Evolutionary conservation across 92 coral and sea anemone species (phyloP).

Genomic region (Virgularia gustaviana): DNA sequence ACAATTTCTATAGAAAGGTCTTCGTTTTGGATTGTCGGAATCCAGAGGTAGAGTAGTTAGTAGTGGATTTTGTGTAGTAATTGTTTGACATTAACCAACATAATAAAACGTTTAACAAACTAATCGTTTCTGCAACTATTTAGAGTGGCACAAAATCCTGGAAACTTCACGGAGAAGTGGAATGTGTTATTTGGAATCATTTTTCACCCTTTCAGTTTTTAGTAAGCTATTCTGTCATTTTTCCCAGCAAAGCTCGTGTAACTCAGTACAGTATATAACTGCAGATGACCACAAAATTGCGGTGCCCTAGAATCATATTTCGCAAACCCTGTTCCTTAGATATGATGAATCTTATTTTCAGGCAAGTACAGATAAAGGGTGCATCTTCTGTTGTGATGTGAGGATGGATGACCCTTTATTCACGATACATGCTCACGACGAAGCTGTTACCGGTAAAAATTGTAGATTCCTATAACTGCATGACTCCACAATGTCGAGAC

Average conservation of each 20-base stretch:
- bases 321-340: not conserved
- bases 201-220: constrained; percentile 88
- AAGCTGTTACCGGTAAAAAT: constrained; percentile 73
- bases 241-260: not conserved
- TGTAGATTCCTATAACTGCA: no score
- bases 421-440: constrained; percentile 81
- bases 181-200: constrained; percentile 87
- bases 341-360: no score
- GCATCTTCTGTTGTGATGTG: constrained; percentile 86
- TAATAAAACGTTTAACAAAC: no score
- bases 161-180: constrained; percentile 91
- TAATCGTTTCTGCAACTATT: constrained; percentile 4
- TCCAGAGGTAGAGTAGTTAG: constrained; percentile 68
- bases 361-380: constrained; percentile 91
- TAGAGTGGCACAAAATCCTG: constrained; percentile 80
- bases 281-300: not conserved
- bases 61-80: no score
- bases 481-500: no score
- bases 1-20: constrained; percentile 59
- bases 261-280: no score
- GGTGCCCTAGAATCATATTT: not conserved
- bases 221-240: constrained; percentile 34
- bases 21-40: constrained; percentile 91
- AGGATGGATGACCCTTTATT: constrained; percentile 79
- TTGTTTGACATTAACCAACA: no score